Evolutionary conservation across 2,113 vertebrate species (phyloP), one percentile per base, ranked within the genome.

Genomic region (Zosterops borbonicus): DNA sequence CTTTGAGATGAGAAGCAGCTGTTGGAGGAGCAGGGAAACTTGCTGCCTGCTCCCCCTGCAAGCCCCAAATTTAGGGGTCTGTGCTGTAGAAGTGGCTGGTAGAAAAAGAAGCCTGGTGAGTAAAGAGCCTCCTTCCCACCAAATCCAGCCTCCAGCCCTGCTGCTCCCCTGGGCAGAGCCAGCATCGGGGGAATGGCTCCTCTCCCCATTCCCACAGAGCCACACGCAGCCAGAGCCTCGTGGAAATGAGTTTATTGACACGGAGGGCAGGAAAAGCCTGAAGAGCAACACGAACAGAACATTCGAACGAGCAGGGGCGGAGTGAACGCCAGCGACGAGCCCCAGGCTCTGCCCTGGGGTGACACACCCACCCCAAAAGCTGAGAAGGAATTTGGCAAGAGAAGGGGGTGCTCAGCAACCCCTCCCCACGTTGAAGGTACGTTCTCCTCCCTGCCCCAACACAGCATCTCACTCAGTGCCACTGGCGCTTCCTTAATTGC

Each of bases 201-300:
- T 37, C 4, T 35, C 53, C 63, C 71, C 79, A 28, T 47, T 64
- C 83, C 58, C 87, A 97, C 65, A 93, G 86, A 95, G 65, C 64
- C 83, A 96, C 89, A 24, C 67, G 1, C 55, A 88, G 82, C 67
- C 65, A 24, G 39, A 37, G 75, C 46, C 9, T 53, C 0, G 22
- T 94, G 94, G 95, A 96, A 94, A 95, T 95, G 89, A 87, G 41
- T 97, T 97, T 97, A 97, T 97, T 97, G 95, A 91, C 80, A 92
- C 6, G 6, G 93, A 84, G 3, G 63, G 92, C 91, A 90, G 94
- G 82, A 9, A 92, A 90, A 97, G 93, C 87, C 59, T 87, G 77
- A 62, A 80, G 83, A 94, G 89, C 84, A 95, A 80, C 88, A 93
- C 92, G 42, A 82, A 12, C 24, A 5, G 85, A 83, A 81, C 77